Evolutionary conservation across 2,797 vertebrate genomes (phyloP), one percentile per base, ranked within the genome.

Genomic region (Crenuchus spilurus): DNA sequence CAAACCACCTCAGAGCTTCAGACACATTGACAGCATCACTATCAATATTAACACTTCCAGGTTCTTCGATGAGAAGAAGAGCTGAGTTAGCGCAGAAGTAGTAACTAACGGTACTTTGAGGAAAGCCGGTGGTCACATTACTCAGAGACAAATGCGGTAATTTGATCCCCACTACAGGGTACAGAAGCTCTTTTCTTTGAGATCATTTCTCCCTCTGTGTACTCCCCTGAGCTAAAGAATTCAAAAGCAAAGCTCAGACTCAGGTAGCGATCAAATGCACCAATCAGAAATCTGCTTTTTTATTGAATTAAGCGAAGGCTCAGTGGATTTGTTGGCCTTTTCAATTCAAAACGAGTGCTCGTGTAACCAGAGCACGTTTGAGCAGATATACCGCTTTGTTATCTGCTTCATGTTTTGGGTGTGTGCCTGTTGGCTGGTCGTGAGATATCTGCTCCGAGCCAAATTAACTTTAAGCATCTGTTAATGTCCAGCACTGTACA

Each of bases 21-120:
- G 72, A 72, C 62, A 77, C 28, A 31, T 33, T n/a, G 41, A 70
- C 26, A 51, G 72, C 42, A 52, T 81, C 61, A 30, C 44, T 48
- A 58, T 74, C 70, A 70, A 60, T 81, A 62, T 78, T 79, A 57
- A 70, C 75, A 51, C n/a, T n/a, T n/a, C n/a, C n/a, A n/a, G n/a
- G n/a, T 44, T 30, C 18, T 26, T 64, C 58, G 7, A 55, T 49
- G 63, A 13, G 10, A 44, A 41, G 28, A 57, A 31, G 37, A 58
- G 26, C 18, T 2, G 49, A 33, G 26, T 61, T 72, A 31, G 30
- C 11, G 35, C 7, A 1, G 4, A 42, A 62, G 39, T 68, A 54
- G 42, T 30, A 78, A 69, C 54, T 39, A 2, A 31, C 58, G 4
- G 18, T 51, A 26, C 20, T 10, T 13, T 0, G 7, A 4, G 35